A percentile compares a stretch with the other conserved stretches of the same genome.
Conservation (phyloP, 2,888 invertebrate genomes). For the Caenorhabditis drosophilae region DNA sequence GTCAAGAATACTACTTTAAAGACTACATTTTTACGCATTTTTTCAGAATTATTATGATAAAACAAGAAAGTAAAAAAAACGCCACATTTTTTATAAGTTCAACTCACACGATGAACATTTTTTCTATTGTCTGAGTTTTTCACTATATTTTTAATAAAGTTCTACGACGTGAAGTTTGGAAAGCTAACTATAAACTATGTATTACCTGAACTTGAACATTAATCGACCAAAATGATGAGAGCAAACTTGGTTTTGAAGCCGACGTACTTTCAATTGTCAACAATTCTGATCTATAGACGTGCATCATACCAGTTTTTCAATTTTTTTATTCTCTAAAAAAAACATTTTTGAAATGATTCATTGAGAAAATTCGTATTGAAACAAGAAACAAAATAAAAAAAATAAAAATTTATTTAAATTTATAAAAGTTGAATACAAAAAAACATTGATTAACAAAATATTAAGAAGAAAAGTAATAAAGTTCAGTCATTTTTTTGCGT, state of each 20-base stretch:
- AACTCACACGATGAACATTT: too few relatives aligned
- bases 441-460: too few relatives aligned
- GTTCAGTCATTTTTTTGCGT: too few relatives aligned
- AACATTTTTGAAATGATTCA: slow-evolving; percentile 8
- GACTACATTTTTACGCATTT: background rate
- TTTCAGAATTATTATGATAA: too few relatives aligned
- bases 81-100: too few relatives aligned
- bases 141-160: background rate
- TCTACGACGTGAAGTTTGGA: background rate
- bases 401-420: too few relatives aligned
- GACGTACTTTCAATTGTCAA: slow-evolving; percentile 44
- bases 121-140: too few relatives aligned
- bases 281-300: slow-evolving; percentile 35
- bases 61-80: too few relatives aligned
- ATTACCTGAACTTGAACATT: slow-evolving; percentile 47
- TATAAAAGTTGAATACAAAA: slow-evolving; percentile 2
- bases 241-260: slow-evolving; percentile 48
- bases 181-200: too few relatives aligned
- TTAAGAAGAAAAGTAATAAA: too few relatives aligned
- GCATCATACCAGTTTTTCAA: background rate
- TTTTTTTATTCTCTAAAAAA: background rate
- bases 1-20: background rate
- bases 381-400: slow-evolving; percentile 1
- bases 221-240: slow-evolving; percentile 51
- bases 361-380: slow-evolving; percentile 4